phyloP scores from a whole-genome alignment of 2,888 invertebrate species.

The Synergus gifuensis region DNA sequence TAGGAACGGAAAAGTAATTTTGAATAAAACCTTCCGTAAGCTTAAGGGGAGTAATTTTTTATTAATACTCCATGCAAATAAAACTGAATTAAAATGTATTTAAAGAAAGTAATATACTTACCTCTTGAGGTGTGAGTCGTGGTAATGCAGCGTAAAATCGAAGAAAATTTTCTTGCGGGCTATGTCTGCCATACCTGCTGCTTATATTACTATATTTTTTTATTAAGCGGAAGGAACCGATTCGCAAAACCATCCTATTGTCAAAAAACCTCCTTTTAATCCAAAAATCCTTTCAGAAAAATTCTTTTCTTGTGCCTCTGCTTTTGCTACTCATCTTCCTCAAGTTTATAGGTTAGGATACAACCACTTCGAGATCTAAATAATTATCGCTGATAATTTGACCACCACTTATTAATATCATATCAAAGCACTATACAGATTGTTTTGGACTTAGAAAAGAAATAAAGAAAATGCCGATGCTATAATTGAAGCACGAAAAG shows the following conservation, averaged over 20 bases:
- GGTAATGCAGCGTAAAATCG: slow-evolving; percentile 68
- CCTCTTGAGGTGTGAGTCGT: slow-evolving; percentile 77
- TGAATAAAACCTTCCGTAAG: too few relatives aligned
- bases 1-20: too few relatives aligned
- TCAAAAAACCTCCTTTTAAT: slow-evolving; percentile 3
- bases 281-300: background rate
- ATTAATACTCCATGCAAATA: too few relatives aligned
- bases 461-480: background rate
- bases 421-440: background rate
- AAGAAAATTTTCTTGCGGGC: slow-evolving; percentile 46
- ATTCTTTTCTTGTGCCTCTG: slow-evolving; percentile 5
- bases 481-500: background rate
- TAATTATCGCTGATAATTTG: background rate
- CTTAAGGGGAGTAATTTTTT: too few relatives aligned
- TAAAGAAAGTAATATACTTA: slow-evolving; percentile 53
- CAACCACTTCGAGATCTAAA: background rate
- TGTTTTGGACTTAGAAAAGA: background rate
- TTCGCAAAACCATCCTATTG: slow-evolving; percentile 50
- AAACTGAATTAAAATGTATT: background rate
- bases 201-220: slow-evolving; percentile 51
- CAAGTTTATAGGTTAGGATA: slow-evolving; percentile 23
- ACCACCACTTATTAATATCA: background rate
- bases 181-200: slow-evolving; percentile 46
- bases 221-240: slow-evolving; percentile 50
- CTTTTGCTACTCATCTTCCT: slow-evolving; percentile 34